These are phyloP conservation scores for Xiphophorus maculatus DNA, from an alignment of 2,113 vertebrate species.

Conservation along the genomic window DNA sequence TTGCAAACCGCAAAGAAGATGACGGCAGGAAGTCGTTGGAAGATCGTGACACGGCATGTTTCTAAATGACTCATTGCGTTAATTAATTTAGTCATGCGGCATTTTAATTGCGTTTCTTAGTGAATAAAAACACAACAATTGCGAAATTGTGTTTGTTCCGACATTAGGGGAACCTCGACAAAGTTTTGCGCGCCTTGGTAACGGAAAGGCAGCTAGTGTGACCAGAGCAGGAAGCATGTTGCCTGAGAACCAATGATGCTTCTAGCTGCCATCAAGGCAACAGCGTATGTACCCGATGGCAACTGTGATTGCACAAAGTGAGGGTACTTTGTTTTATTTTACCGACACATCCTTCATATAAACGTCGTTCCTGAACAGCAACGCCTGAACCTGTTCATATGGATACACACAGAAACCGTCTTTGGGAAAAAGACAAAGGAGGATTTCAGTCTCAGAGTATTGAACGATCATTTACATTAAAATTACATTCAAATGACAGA, in stretches of 20 bases:
- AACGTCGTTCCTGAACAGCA: neutral
- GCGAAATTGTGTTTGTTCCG: too few relatives aligned
- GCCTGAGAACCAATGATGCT: slow-evolving; percentile 1
- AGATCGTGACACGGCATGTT: too few relatives aligned
- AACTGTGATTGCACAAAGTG: slow-evolving; percentile 38
- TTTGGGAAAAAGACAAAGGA: slow-evolving; percentile 52
- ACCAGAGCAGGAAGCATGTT: neutral
- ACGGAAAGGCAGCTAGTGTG: neutral
- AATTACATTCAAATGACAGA: slow-evolving; percentile 14
- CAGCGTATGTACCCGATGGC: slow-evolving; percentile 22
- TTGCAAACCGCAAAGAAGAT: too few relatives aligned
- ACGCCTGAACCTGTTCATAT: slow-evolving; percentile 24
- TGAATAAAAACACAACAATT: too few relatives aligned
- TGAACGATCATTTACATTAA: slow-evolving; percentile 42
- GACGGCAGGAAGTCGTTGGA: too few relatives aligned
- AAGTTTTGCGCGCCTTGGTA: too few relatives aligned
- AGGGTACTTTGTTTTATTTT: slow-evolving; percentile 26
- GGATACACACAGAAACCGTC: slow-evolving; percentile 31
- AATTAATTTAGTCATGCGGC: too few relatives aligned
- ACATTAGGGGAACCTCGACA: too few relatives aligned
- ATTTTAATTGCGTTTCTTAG: too few relatives aligned
- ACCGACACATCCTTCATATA: neutral
- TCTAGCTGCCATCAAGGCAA: slow-evolving; percentile 52
- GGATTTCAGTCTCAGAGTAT: slow-evolving; percentile 34
- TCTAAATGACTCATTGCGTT: too few relatives aligned